Evolutionary conservation across 1,140 invertebrate species (phyloP).

Genomic region (Prorops nasuta): DNA sequence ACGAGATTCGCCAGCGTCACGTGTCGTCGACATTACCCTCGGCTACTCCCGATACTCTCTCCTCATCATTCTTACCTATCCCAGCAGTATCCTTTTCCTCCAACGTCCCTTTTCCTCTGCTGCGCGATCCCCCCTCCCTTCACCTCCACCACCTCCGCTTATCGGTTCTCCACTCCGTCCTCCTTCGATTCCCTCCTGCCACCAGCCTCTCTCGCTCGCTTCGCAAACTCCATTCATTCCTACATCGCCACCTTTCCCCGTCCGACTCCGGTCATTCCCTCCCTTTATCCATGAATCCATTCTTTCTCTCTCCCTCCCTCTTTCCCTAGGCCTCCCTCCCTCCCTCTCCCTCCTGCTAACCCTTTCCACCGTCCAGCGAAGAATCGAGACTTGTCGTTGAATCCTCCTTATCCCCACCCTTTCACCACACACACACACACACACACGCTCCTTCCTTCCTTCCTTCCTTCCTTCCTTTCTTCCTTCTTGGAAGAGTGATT

Average conservation of each 20-base stretch:
- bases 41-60: conserved; percentile 31
- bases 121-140: conserved; percentile 10
- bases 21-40: conserved; percentile 48
- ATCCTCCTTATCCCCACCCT: not conserved
- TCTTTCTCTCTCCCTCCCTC: conserved; percentile 5
- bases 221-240: conserved; percentile 50
- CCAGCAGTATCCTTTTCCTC: no score
- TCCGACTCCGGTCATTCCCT: conserved; percentile 1
- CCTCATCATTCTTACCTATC: conserved; percentile 26
- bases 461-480: conserved; percentile 4
- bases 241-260: conserved; percentile 15
- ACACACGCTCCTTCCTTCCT: conserved; percentile 4
- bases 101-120: no score
- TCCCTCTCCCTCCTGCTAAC: conserved; percentile 17
- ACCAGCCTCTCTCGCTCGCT: conserved; percentile 21
- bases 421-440: no score
- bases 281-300: not conserved
- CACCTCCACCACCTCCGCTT: conserved; percentile 4
- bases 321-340: conserved; percentile 2
- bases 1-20: conserved; percentile 49
- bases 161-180: conserved; percentile 12
- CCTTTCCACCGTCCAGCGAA: conserved; percentile 11
- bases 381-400: no score
- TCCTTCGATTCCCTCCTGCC: conserved; percentile 4
- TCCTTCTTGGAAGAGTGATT: not conserved